Percentiles rank a stretch among this genome's conserved stretches.
Evolutionary conservation across 2,797 vertebrate species (phyloP).

Genomic region (Enteromius paludinosus): DNA sequence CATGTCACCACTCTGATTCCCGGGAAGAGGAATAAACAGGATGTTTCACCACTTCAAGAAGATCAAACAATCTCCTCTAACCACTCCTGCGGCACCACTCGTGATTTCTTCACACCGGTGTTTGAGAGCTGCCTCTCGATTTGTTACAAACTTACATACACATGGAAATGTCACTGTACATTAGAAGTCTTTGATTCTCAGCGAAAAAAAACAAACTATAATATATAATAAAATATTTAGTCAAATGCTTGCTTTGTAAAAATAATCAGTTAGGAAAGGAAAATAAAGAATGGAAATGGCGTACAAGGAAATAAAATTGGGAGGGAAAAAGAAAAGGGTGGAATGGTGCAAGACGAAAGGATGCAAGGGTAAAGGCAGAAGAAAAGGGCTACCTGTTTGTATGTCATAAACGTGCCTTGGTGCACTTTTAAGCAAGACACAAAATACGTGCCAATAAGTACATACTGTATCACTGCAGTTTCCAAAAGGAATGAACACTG

Average conservation of each 20-base stretch:
- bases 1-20: background rate
- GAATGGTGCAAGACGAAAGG: no score
- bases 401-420: no score
- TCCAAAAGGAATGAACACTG: no score
- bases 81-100: background rate
- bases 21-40: slow-evolving; percentile 2
- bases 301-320: no score
- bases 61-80: slow-evolving; percentile 24
- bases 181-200: slow-evolving; percentile 2
- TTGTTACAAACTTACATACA: background rate
- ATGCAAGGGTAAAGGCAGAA: no score
- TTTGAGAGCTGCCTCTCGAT: background rate
- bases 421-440: no score
- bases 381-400: no score
- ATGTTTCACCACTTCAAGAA: slow-evolving; percentile 20
- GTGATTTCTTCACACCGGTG: background rate
- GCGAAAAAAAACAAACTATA: background rate
- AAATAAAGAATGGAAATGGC: no score
- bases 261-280: no score
- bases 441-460: no score
- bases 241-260: background rate
- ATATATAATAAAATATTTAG: background rate
- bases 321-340: no score
- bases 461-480: no score
- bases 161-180: background rate